These are phyloP conservation scores for Sylvietta virens DNA, from an alignment of 2,113 vertebrate genomes.

Conservation along the genomic window DNA sequence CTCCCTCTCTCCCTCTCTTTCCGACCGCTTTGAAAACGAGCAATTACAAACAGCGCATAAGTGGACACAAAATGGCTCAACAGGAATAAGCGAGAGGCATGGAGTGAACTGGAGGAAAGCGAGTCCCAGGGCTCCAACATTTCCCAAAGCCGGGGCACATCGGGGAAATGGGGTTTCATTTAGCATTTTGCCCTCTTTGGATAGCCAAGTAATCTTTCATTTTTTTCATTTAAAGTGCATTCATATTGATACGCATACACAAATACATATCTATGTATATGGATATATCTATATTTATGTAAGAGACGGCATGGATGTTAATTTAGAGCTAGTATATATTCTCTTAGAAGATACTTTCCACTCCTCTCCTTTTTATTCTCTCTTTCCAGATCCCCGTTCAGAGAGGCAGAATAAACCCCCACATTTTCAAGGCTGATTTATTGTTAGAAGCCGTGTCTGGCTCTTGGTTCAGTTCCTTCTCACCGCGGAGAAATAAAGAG, in stretches of 20 bases:
- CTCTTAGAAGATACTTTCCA: background rate
- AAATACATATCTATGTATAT: background rate
- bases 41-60: background rate
- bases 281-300: background rate
- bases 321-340: background rate
- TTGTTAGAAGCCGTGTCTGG: background rate
- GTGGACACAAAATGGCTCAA: background rate
- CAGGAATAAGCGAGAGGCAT: background rate
- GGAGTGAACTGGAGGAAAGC: constrained; percentile 68
- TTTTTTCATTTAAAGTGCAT: background rate
- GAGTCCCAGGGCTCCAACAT: constrained; percentile 75
- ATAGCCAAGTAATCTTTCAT: background rate
- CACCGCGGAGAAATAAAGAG: background rate
- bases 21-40: background rate
- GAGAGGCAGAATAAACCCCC: background rate
- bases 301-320: background rate
- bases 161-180: constrained; percentile 71
- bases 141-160: constrained; percentile 67
- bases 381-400: background rate
- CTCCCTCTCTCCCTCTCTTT: background rate
- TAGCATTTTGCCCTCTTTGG: constrained; percentile 71
- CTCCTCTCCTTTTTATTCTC: background rate
- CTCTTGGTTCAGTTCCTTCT: background rate
- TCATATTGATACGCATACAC: background rate
- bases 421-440: constrained; percentile 8